Base-by-base conservation (phyloP, 2,888 invertebrate genomes). In the Listrodromus nycthemerus region DNA sequence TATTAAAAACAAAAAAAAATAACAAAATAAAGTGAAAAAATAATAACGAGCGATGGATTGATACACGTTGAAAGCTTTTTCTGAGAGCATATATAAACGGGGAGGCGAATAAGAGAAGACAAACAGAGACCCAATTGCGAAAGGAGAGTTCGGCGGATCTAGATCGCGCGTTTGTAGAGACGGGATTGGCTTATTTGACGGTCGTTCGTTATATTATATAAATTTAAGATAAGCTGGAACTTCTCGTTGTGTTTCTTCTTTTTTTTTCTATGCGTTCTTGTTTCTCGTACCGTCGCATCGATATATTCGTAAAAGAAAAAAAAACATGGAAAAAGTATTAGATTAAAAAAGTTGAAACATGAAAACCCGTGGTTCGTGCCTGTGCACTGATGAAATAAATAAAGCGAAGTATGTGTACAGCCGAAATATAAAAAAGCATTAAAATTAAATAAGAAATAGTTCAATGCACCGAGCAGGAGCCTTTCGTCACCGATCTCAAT, bases 401-500 rank as follows among this genome's bases (percentile, higher is more conserved):
- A 67, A 61, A 67, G 33, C 74, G 48, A 63, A 50, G 30, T 45
- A 63, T 33, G 63, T 74, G 74, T 74, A 74, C 74, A 74, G 74
- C 63, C 61, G 13, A 74, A 33, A 37, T 65, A n/a, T 37, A 65
- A 21, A 37, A 65, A 58, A 77, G 27, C 33, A 48, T 37, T 37
- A 69, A 37, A 16, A 70, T 55, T 21, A 33, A 75, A 73, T 27
- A 8, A 27, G 61, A 45, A 65, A 71, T 78, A 52, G 55, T 73
- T 77, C 19, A 50, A 78, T 61, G 71, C 80, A 83, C 80, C 89
- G 88, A 91, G 89, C 89, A 89, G 88, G 90, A 90, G 89, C 88
- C 77, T 88, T 85, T 90, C 88, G 90, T 89, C 88, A 91, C 88
- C 89, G 92, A 92, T 92, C 92, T 92, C 92, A 92, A 87, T 91